phyloP scores from a whole-genome alignment of 1,140 invertebrate species.

The Drosophila ironensis region DNA sequence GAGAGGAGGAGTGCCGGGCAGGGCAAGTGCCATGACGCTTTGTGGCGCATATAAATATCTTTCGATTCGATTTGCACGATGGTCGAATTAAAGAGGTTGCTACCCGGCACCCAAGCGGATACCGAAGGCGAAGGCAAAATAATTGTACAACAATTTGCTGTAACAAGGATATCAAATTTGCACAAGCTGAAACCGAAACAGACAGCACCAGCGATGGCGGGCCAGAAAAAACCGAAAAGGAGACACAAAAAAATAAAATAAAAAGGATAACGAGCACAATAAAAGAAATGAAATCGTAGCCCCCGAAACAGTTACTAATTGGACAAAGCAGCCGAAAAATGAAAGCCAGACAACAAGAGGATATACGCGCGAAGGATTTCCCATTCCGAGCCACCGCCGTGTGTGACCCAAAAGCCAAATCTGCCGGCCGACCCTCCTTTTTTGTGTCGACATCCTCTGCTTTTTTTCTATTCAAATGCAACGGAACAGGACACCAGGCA shows the following conservation, averaged over 20 bases:
- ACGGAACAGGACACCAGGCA: neutral
- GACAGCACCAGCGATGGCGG: neutral
- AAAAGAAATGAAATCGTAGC: conserved; percentile 80
- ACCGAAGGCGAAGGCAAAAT: conserved; percentile 46
- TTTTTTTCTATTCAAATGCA: conserved; percentile 60
- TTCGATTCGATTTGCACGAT: conserved; percentile 42
- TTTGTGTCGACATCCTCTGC: no score
- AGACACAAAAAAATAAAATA: conserved; percentile 40
- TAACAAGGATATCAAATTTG: conserved; percentile 81
- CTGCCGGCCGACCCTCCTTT: neutral
- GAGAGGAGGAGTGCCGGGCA: neutral
- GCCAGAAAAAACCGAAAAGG: conserved; percentile 5
- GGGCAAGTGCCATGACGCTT: conserved; percentile 51
- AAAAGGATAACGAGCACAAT: conserved; percentile 80
- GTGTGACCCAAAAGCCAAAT: conserved; percentile 46
- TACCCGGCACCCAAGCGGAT: neutral
- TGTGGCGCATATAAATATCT: conserved; percentile 55
- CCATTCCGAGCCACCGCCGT: neutral
- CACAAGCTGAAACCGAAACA: conserved; percentile 42
- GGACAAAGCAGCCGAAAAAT: conserved; percentile 75
- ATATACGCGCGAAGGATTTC: conserved; percentile 46
- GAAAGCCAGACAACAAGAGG: conserved; percentile 54
- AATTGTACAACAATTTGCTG: conserved; percentile 77
- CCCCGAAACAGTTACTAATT: conserved; percentile 77
- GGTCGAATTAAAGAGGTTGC: conserved; percentile 34